Base-by-base conservation (phyloP, 2,888 invertebrate genomes). In the Zaprionus lineosus region DNA sequence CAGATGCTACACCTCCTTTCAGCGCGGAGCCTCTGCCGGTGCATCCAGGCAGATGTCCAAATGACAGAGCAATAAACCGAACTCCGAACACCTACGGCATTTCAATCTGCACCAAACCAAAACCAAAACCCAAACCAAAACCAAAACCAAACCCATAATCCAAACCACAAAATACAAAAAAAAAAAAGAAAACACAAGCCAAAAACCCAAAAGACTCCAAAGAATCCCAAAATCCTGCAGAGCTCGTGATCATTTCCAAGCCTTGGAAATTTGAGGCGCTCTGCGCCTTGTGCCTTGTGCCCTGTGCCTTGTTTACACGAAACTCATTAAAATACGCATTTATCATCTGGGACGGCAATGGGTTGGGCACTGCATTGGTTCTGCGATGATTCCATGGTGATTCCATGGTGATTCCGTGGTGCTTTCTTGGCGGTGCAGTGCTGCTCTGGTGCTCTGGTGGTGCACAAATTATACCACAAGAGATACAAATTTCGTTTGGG, bases 301-400 rank as follows among this genome's bases (percentile, higher is more conserved):
- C 11, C 68, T 61, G 37, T 53, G 66, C 61, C 78, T 75, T 76
- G 74, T 73, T 82, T 83, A 84, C 87, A 86, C 84, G 82, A 88
- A 87, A 84, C 88, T 88, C 86, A 87, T 87, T 88, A 87, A 87
- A 88, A 81, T 71, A 68, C 57, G 64, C 81, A 88, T 88, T 87
- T 87, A 88, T 87, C 89, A 87, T 83, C 63, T 70, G 52, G 66
- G 46, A 48, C 57, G 57, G 34, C 21, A 18, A 33, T 51, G 72
- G 67, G 65, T 19, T 73, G 71, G 53, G 59, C 53, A 9, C 3
- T 37, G 29, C n/a, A n/a, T n/a, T n/a, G n/a, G n/a, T n/a, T n/a
- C n/a, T n/a, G n/a, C n/a, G n/a, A n/a, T n/a, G n/a, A n/a, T n/a
- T n/a, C n/a, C n/a, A n/a, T n/a, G n/a, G n/a, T n/a, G n/a, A n/a